These are phyloP conservation scores for Oplegnathus fasciatus DNA, from an alignment of 2,113 vertebrate species.

Conservation along the genomic window DNA sequence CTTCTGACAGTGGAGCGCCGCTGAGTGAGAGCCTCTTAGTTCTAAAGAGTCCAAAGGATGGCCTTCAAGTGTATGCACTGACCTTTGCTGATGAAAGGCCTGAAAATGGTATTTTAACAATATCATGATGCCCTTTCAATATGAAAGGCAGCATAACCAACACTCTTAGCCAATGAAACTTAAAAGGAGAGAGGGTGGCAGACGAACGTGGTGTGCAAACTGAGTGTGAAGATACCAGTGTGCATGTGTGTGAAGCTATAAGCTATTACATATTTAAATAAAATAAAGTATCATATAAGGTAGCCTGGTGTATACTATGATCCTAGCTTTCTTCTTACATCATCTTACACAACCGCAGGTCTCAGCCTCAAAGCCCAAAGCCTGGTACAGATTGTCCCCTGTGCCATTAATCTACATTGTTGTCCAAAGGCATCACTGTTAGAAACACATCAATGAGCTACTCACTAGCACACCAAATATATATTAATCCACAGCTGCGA, in stretches of 20 bases:
- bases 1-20: conserved; percentile 67
- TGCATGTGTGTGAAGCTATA: conserved; percentile 24
- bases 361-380: too few species aligned
- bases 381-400: too few species aligned
- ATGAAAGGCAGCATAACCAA: conserved; percentile 84
- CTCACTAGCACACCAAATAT: not conserved
- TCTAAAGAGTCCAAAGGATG: conserved; percentile 78
- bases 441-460: not conserved
- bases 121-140: conserved; percentile 86
- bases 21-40: conserved; percentile 74
- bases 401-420: too few species aligned
- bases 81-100: conserved; percentile 86
- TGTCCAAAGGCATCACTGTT: not conserved
- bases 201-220: conserved; percentile 24
- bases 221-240: conserved; percentile 37
- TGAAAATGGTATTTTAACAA: conserved; percentile 86
- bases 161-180: conserved; percentile 66
- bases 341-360: not conserved
- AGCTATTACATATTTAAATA: conserved; percentile 49
- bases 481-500: not conserved
- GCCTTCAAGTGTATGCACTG: conserved; percentile 84
- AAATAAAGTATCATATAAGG: conserved; percentile 6
- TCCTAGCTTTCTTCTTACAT: not conserved
- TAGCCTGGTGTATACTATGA: not conserved
- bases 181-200: conserved; percentile 56